Base-by-base conservation (phyloP, 2,888 invertebrate species). In the Drosophila sordidula region DNA sequence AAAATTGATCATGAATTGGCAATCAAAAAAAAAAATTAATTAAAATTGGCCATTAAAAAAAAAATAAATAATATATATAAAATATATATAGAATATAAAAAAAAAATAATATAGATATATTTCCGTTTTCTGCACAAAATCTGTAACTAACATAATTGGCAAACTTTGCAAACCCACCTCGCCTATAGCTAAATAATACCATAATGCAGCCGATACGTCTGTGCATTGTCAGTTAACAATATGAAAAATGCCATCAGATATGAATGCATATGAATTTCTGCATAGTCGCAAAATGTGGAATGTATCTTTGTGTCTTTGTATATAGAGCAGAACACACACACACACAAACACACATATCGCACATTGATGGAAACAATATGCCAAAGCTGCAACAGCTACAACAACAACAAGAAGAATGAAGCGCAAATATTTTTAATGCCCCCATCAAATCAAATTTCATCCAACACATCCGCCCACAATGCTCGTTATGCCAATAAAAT, bases 401-500 rank as follows among this genome's bases (percentile, higher is more conserved):
- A 36, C 69, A 26, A 52, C 26, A 39, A 44, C 26, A 56, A 16
- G 25, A 57, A 39, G n/a, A 29, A 25, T 36, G 47, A 44, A 38
- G 67, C 62, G 51, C 54, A 72, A 72, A 75, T 67, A 63, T 51
- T 47, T 79, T 80, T 65, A 69, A 78, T 76, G 59, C 63, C 77
- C 61, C 42, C 59, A 64, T 70, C 78, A 78, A 80, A 84, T 82
- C 81, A 78, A 75, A 75, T 75, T 78, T 75, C 75, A 75, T 65
- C n/a, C 73, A 59, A 72, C 66, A 74, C 76, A 73, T 70, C 76
- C 73, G 74, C 75, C 64, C 57, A 74, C 73, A 59, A 42, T 18
- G 49, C 6, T 46, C 59, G 50, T 46, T 50, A 74, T 74, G 58
- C 34, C 45, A 42, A 61, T 29, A 34, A 12, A 34, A 12, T 62